Base-by-base conservation (phyloP, 1,140 invertebrate species). In the Calliphora vicina region DNA sequence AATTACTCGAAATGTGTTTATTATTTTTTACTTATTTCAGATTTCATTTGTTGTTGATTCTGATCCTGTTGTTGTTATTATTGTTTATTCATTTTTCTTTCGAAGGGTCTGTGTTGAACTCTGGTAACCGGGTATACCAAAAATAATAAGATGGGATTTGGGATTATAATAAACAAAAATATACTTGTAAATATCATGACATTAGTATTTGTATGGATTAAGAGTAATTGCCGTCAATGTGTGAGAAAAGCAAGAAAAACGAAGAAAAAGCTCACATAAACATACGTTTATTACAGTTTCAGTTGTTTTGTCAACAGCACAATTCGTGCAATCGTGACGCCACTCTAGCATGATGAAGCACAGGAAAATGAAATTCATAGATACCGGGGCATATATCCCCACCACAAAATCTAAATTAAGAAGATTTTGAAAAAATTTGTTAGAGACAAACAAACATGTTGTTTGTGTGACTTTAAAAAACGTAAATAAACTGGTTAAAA, bases 1-100 rank as follows among this genome's bases (percentile, higher is more conserved):
- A 76, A 76, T 76, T 76, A 76, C 73, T 76, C 73, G 73, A 76
- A 76, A 76, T 76, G 73, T 76, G 73, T 76, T 76, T 76, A 76
- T 76, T 76, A 76, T 76, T 76, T 76, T 76, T 35, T 76, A 76
- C 73, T 76, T 76, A 76, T 35, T 76, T 42, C 27, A 17, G 73
- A 76, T 76, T 76, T 76, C 10, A 12, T 1, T 76, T 76, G 20
- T 76, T 76, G n/a, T 35, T 20, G 3, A 35, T 25, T 25, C 23
- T 27, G 45, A n/a, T 50, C 35, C 35, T 35, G 17, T 57, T 57
- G 5, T 67, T 10, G 57, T 23, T 67, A 9, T 23, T 23, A 2
- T 61, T 67, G 17, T 67, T 67, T 20, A 23, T n/a, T 67, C 45
- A 71, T 71, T 23, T 71, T 71, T 71, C 9, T 71, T 25, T 1